Percentiles rank a stretch among this genome's conserved stretches.
phyloP scores from a whole-genome alignment of 1,140 invertebrate species.

The Holotrichia oblita region DNA sequence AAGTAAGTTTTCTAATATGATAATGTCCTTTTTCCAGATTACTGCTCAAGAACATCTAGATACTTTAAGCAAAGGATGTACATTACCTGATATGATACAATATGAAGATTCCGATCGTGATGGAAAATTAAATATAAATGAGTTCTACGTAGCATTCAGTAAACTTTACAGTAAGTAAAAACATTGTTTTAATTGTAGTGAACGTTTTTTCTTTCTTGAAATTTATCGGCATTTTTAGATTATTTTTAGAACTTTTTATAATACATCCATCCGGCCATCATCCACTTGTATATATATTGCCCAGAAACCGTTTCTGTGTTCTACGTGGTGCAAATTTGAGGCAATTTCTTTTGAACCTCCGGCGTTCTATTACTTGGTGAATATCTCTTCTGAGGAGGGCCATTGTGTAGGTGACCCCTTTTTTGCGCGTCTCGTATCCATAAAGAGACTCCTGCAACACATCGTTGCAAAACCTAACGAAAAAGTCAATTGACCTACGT shows the following conservation, averaged over 20 bases:
- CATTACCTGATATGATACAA: constrained; percentile 73
- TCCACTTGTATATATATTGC: neutral
- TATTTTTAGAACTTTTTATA: no score
- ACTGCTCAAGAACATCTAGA: constrained; percentile 72
- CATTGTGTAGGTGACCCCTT: neutral
- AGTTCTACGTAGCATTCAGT: constrained; percentile 82
- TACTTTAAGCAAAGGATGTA: constrained; percentile 73
- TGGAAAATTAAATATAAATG: constrained; percentile 73
- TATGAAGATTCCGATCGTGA: constrained; percentile 78
- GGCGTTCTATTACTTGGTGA: neutral
- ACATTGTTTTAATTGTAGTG: neutral
- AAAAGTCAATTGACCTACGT: constrained; percentile 12
- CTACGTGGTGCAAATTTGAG: neutral
- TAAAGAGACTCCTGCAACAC: neutral
- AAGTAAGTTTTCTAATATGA: neutral
- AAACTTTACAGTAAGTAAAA: constrained; percentile 75
- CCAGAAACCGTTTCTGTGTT: neutral
- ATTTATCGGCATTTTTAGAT: no score
- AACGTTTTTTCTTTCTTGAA: no score
- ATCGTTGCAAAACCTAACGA: neutral
- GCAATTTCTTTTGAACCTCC: neutral
- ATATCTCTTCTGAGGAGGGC: neutral
- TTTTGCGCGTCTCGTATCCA: neutral
- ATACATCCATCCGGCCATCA: no score
- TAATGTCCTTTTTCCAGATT: constrained; percentile 62